Base-by-base conservation (phyloP, 2,113 vertebrate species). In the Vicugna pacos region DNA sequence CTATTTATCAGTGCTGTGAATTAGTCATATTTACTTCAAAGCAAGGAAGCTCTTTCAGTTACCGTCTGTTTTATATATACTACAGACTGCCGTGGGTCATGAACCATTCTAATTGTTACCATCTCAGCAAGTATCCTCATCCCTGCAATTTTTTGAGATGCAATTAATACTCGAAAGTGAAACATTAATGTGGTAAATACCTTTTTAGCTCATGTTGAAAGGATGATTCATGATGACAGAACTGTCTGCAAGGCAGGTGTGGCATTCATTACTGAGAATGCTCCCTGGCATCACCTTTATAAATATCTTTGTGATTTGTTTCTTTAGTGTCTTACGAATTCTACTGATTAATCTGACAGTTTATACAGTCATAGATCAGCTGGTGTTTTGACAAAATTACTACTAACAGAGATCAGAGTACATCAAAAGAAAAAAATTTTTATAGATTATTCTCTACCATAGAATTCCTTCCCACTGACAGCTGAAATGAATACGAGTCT, bases 311-410 rank as follows among this genome's bases (percentile, higher is more conserved):
- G 32, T 82, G 58, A 91, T 58, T 80, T 87, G 86, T 38, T 93
- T 89, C 89, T 92, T 92, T 9, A 70, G 91, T 52, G 52, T 82
- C 85, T 91, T 35, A 64, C 64, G 85, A 94, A 91, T 82, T 84
- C 64, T 54, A 58, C 70, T 80, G 86, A 93, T 87, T 85, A 97
- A 94, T 62, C 16, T 89, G 73, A 82, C 30, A 60, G 38, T 83
- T 83, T 93, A 84, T 56, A 91, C 10, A 93, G 85, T 62, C 84
- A 95, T 16, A 96, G 50, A 92, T 96, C 56, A 93, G 67, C 54
- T 73, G 46, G 65, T 91, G 67, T 96, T 97, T 79, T 95, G 82
- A 96, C 83, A 97, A 91, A 96, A 94, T 95, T 86, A 93, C 19
- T 76, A 91, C 69, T 79, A 92, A 96, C 38, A 77, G 15, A 76